Percentiles rank a stretch among this genome's conserved stretches.
phyloP scores from a whole-genome alignment of 2,797 vertebrate genomes.

The Pelodytes ibericus region DNA sequence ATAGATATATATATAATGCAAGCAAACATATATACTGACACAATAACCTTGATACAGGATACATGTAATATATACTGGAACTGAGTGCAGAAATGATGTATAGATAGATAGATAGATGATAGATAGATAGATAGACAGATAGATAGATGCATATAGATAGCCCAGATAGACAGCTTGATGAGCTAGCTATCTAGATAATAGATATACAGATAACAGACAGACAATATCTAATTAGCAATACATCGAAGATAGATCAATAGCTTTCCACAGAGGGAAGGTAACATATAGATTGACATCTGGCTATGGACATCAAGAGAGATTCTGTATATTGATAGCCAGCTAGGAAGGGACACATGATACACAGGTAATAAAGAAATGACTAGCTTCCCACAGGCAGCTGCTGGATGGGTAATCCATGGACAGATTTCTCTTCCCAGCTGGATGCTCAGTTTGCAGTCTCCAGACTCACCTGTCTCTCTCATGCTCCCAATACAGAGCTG shows the following conservation, averaged over 20 bases:
- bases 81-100: background rate
- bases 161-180: constrained; percentile 7
- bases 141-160: constrained; percentile 10
- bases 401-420: background rate
- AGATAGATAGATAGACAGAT: constrained; percentile 33
- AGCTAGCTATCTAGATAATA: background rate
- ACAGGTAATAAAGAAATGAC: background rate
- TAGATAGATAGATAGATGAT: constrained; percentile 32
- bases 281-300: constrained; percentile 8
- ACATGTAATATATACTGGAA: background rate
- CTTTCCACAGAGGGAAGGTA: background rate
- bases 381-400: background rate
- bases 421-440: background rate
- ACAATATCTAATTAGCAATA: background rate
- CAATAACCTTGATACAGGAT: too few relatives aligned
- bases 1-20: background rate
- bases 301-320: background rate
- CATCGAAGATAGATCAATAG: too few relatives aligned
- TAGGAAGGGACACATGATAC: background rate
- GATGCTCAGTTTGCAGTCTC: background rate
- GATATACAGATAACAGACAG: background rate
- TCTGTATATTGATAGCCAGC: background rate
- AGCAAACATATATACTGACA: too few relatives aligned
- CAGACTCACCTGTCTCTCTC: constrained; percentile 21
- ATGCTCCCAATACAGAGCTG: background rate